A percentile compares a stretch with the other conserved stretches of the same genome.
Evolutionary conservation across 2,888 invertebrate genomes (phyloP).

Genomic region (Dimorphilus gyrociliatus): DNA sequence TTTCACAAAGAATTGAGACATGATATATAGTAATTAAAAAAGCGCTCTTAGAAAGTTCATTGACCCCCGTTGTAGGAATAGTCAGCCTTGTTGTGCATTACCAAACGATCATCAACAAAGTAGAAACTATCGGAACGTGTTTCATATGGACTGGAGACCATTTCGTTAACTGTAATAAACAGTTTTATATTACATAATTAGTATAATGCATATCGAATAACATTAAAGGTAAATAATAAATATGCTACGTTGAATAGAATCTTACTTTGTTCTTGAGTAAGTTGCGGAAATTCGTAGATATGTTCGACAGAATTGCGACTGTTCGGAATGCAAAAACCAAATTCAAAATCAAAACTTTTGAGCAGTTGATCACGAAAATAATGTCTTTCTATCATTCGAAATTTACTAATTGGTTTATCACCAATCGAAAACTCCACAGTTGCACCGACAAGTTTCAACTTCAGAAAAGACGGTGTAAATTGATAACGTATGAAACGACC

Average conservation of each 20-base stretch:
- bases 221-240: conserved; percentile 1
- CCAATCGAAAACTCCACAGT: conserved; percentile 96
- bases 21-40: too few relatives aligned
- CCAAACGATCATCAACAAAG: conserved; percentile 85
- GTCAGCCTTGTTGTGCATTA: conserved; percentile 99
- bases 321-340: conserved; percentile 96
- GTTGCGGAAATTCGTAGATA: conserved; percentile 89
- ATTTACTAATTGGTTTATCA: conserved; percentile 69
- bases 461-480: conserved; percentile 92
- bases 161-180: conserved; percentile 60
- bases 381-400: conserved; percentile 94
- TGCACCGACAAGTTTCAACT: conserved; percentile 86
- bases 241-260: neutral
- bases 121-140: conserved; percentile 97
- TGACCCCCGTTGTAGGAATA: conserved; percentile 58
- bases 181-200: neutral
- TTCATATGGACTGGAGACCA: conserved; percentile 88
- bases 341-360: conserved; percentile 97
- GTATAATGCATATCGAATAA: too few relatives aligned
- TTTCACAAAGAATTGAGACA: too few relatives aligned
- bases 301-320: conserved; percentile 96
- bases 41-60: conserved; percentile 4
- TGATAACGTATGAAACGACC: conserved; percentile 96
- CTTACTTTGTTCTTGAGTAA: conserved; percentile 70
- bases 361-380: conserved; percentile 79